Base-by-base conservation (phyloP, 2,113 vertebrate genomes). In the Istiophorus platypterus region DNA sequence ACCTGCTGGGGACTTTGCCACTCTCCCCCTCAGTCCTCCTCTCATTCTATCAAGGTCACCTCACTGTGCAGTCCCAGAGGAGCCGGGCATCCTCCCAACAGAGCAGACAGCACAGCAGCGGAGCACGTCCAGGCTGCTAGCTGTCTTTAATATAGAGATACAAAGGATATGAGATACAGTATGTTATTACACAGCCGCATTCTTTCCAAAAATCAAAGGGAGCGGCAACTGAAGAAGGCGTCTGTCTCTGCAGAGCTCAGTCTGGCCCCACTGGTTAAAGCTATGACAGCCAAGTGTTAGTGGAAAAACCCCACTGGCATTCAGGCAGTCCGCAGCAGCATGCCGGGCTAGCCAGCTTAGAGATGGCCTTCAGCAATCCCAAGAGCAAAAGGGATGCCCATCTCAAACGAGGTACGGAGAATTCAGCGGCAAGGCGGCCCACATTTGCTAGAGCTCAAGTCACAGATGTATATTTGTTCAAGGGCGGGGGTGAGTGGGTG, bases 401-500 rank as follows among this genome's bases (percentile, higher is more conserved):
- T 82, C 76, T 85, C 80, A 85, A 82, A 86, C 82, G 84, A 89
- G 85, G 88, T 82, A 82, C 70, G 76, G 85, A 82, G 85, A 85
- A 92, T 91, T 92, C 61, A 89, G 81, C 86, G 88, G 84, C 82
- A 82, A 89, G 81, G 85, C 78, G 81, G 90, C 84, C 91, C 89
- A 78, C 79, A 65, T 91, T 90, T 87, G 75, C 86, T 61, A 61
- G 85, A 89, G 77, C 73, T 76, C 66, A 82, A 91, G 87, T 82
- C 89, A 87, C 82, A 68, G 78, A 78, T 91, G 89, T 91, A 78
- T 93, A 92, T 94, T 94, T 92, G 89, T 85, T 91, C 71, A 92
- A 85, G 82, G 66, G 77, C 66, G 76, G 74, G 62, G 67, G 74
- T 51, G 72, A 10, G 26, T 64, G 51, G 56, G 41, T 18, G 39